Evolutionary conservation across 2,797 vertebrate species (phyloP).

Genomic region (Limosa lapponica): DNA sequence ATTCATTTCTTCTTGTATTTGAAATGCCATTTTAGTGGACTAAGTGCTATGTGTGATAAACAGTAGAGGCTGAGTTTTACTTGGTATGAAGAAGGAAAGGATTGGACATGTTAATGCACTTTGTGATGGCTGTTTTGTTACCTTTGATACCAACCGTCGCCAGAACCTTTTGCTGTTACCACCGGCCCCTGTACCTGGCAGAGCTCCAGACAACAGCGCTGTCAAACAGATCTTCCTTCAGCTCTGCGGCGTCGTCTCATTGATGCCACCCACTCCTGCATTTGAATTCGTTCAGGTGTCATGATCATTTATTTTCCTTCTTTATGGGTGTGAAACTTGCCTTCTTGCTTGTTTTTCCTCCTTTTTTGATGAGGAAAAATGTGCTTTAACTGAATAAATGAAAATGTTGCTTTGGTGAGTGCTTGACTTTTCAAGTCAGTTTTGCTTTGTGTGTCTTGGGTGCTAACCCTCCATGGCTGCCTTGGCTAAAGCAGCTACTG

Average conservation of each 20-base stretch:
- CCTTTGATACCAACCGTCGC: not conserved
- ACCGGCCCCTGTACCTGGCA: not conserved
- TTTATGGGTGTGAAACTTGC: not conserved
- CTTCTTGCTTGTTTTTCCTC: not conserved
- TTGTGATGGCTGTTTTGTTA: not conserved
- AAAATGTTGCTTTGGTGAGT: not conserved
- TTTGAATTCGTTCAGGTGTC: not conserved
- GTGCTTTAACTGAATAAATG: not conserved
- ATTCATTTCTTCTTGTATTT: not conserved
- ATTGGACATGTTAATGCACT: not conserved
- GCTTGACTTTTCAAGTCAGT: not conserved
- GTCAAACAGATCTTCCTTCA: not conserved
- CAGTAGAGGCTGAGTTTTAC: not conserved
- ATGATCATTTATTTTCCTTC: not conserved
- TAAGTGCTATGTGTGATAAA: not conserved
- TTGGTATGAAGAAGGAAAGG: not conserved
- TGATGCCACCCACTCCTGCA: no score
- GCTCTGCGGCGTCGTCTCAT: fast-evolving
- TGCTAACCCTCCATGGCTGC: not conserved
- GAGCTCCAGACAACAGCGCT: not conserved
- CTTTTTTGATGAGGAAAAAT: not conserved
- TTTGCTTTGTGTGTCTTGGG: not conserved
- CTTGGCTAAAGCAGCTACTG: not conserved
- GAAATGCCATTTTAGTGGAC: not conserved
- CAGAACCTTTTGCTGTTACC: not conserved